Conservation (phyloP, 2,113 vertebrate species). For the Myocastor coypus region DNA sequence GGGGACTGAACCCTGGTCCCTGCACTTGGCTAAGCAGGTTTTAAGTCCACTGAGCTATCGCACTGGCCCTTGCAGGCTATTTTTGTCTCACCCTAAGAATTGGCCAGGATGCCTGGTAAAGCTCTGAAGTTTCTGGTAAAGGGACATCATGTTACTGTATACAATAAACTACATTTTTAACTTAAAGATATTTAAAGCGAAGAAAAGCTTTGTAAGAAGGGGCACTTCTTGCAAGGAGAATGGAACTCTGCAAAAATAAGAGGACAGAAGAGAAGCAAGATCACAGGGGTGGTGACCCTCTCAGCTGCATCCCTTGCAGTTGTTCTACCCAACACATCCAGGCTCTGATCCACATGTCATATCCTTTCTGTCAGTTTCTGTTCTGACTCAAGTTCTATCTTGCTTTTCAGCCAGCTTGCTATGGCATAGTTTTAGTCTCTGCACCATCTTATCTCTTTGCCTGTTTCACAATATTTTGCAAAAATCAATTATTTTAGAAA, state of each 20-base stretch:
- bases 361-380: not conserved
- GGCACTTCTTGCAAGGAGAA: not conserved
- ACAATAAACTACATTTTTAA: too few relatives aligned
- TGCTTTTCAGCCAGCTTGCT: not conserved
- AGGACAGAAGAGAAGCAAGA: not conserved
- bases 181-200: too few relatives aligned
- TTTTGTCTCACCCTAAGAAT: not conserved
- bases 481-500: constrained; percentile 20
- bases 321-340: not conserved
- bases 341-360: not conserved
- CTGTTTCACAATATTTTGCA: not conserved
- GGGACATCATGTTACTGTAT: too few relatives aligned
- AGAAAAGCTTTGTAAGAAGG: not conserved
- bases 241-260: not conserved
- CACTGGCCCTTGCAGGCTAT: not conserved
- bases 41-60: too few relatives aligned
- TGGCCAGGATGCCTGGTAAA: not conserved
- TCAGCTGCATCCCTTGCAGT: not conserved
- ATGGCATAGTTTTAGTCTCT: not conserved
- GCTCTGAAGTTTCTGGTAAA: too few relatives aligned
- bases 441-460: not conserved
- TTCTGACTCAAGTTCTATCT: not conserved
- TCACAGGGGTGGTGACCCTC: not conserved
- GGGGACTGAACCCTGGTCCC: too few relatives aligned
- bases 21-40: too few relatives aligned